Evolutionary conservation across 2,797 vertebrate species (phyloP), one percentile per base, ranked within the genome.

Genomic region (Nasua narica): DNA sequence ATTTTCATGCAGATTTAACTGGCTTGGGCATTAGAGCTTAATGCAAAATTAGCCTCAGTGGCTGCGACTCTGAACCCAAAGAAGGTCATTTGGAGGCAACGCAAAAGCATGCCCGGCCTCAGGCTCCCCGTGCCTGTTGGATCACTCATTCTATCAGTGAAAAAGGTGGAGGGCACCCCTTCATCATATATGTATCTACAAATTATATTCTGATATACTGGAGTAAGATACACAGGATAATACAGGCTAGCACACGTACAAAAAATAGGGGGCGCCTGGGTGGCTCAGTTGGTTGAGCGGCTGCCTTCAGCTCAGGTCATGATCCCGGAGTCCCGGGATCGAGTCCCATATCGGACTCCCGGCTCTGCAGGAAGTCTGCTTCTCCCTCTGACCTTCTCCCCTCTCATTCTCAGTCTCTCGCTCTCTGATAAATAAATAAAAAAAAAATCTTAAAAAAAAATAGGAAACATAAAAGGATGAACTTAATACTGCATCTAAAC

Each of bases 21-120:
- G 88, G 67, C 81, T 95, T 23, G 82, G 72, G 79, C 92, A 91
- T 97, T 95, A 92, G 46, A 85, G 11, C 54, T 94, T 89, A 82
- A 94, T 70, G 78, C 77, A 87, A 92, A 97, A 95, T 97, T 94
- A 96, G 72, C 60, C 74, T 94, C 92, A 96, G 85, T 95, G 85
- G 27, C 90, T 97, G 46, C 83, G 81, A 92, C 96, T 97, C 83
- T 96, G 72, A 97, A 67, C 27, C 29, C 54, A 50, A 56, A 69
- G 88, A 96, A 97, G 94, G 60, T 97, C 94, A 83, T 83, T 40
- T 7, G 13, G 37, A 82, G 52, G 46, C 58, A 85, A 43, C 58
- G 50, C 58, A 78, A 43, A 27, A 40, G 2, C 0, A 0, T 37
- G 77, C 11, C 50, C 19, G 54, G 82, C 25, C 35, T 40, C 29